These are phyloP conservation scores for Parochlus steinenii DNA, from an alignment of 2,888 invertebrate genomes.

Conservation along the genomic window DNA sequence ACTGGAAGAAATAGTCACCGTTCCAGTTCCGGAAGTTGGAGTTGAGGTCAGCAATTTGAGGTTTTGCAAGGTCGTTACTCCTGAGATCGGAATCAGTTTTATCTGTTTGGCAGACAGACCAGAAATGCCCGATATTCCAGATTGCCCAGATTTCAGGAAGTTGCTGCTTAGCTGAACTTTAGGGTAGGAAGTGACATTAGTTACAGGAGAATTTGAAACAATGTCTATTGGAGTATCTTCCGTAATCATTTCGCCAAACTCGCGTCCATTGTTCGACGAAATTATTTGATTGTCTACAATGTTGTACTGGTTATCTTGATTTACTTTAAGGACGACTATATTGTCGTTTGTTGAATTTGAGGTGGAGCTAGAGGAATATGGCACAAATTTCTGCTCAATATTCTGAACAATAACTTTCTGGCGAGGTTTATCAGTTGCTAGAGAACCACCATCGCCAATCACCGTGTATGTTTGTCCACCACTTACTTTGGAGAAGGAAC, in stretches of 20 bases:
- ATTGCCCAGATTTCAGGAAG: constrained; percentile 2
- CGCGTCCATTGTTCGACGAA: too few relatives aligned
- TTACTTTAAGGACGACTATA: too few relatives aligned
- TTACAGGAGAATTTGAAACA: constrained; percentile 19
- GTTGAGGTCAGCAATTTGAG: too few relatives aligned
- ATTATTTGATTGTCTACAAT: constrained; percentile 3
- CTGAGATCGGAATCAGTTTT: constrained; percentile 1
- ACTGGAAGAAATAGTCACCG: too few relatives aligned
- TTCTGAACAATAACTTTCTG: constrained; percentile 11
- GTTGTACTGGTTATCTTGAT: too few relatives aligned
- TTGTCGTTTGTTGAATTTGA: not conserved
- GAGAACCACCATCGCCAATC: not conserved
- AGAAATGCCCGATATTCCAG: constrained; percentile 1
- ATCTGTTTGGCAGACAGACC: not conserved
- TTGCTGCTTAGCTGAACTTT: constrained; percentile 6
- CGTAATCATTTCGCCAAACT: too few relatives aligned
- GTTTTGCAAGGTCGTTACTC: constrained; percentile 13
- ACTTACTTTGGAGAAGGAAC: too few relatives aligned
- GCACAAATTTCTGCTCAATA: constrained; percentile 7
- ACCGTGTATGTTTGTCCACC: not conserved
- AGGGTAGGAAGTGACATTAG: constrained; percentile 1
- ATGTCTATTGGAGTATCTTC: constrained; percentile 40
- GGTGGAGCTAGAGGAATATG: not conserved
- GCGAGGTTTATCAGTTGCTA: too few relatives aligned
- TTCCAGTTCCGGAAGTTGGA: too few relatives aligned